Evolutionary conservation across 2,113 vertebrate genomes (phyloP).

Genomic region (Colius striatus): DNA sequence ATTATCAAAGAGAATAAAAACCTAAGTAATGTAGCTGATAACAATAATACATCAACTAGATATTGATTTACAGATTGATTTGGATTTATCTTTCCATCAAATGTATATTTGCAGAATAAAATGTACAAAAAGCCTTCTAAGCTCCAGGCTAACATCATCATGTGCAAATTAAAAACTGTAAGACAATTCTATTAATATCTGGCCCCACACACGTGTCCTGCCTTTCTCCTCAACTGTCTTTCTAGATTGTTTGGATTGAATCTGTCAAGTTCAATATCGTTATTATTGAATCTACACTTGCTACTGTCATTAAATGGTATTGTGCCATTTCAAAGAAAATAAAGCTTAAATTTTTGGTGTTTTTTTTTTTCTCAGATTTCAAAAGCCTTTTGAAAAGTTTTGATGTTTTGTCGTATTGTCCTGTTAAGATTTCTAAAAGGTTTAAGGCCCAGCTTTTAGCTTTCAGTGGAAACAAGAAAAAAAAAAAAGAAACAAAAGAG

Average conservation of each 20-base stretch:
- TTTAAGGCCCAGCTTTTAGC: background rate
- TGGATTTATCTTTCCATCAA: background rate
- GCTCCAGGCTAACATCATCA: background rate
- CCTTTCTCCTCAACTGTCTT: background rate
- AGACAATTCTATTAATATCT: background rate
- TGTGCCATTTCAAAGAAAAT: background rate
- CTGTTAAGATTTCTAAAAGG: background rate
- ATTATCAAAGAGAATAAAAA: background rate
- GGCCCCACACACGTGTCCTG: background rate
- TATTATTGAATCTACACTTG: background rate
- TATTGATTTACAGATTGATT: background rate
- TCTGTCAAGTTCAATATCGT: background rate
- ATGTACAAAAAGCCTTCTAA: background rate
- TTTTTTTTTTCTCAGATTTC: background rate
- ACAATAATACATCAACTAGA: background rate
- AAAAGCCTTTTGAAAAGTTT: background rate
- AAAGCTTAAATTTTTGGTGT: background rate
- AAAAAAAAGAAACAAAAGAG: background rate
- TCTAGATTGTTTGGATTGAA: background rate
- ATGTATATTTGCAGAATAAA: background rate
- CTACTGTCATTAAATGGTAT: background rate
- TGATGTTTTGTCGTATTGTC: background rate
- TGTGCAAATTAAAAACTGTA: background rate
- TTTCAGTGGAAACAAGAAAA: background rate
- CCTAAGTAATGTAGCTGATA: accelerated